A percentile compares a stretch with the other conserved stretches of the same genome.
Evolutionary conservation across 1,140 invertebrate genomes (phyloP).

Genomic region (Plectus sambesii): DNA sequence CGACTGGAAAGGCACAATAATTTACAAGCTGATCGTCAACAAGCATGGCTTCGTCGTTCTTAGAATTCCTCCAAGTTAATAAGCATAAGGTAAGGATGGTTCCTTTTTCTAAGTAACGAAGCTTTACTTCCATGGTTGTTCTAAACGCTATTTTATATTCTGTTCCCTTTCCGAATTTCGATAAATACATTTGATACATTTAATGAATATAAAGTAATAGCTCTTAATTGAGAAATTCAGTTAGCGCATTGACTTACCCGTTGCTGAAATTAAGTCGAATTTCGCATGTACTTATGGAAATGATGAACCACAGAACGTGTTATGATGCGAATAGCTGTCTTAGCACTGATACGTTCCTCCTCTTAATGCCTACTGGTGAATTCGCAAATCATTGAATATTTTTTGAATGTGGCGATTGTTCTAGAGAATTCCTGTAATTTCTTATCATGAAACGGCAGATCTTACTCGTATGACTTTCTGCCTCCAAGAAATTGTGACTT

Average conservation of each 20-base stretch:
- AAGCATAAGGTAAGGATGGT: conserved; percentile 41
- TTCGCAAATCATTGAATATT: not conserved
- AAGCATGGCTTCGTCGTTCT: conserved; percentile 27
- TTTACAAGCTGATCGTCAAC: conserved; percentile 2
- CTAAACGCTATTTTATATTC: too few relatives aligned
- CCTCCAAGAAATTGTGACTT: too few relatives aligned
- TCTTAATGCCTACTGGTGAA: conserved; percentile 1
- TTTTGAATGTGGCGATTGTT: not conserved
- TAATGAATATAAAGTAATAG: not conserved
- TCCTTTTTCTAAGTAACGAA: too few relatives aligned
- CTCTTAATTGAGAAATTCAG: not conserved
- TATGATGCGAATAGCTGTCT: not conserved
- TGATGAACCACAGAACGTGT: too few relatives aligned
- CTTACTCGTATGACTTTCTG: too few relatives aligned
- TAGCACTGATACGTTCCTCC: conserved; percentile 19
- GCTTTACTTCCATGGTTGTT: too few relatives aligned
- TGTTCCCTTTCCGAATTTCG: conserved; percentile 4
- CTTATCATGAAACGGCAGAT: too few relatives aligned
- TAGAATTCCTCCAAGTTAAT: conserved; percentile 43
- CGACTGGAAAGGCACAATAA: not conserved
- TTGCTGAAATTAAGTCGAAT: too few relatives aligned
- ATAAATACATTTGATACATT: conserved; percentile 6
- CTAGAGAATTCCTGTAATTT: conserved; percentile 11
- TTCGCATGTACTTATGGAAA: too few relatives aligned
- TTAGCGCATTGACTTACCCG: too few relatives aligned